Evolutionary conservation across 2,113 vertebrate genomes (phyloP), one percentile per base, ranked within the genome.

Genomic region (Xiphophorus hellerii): DNA sequence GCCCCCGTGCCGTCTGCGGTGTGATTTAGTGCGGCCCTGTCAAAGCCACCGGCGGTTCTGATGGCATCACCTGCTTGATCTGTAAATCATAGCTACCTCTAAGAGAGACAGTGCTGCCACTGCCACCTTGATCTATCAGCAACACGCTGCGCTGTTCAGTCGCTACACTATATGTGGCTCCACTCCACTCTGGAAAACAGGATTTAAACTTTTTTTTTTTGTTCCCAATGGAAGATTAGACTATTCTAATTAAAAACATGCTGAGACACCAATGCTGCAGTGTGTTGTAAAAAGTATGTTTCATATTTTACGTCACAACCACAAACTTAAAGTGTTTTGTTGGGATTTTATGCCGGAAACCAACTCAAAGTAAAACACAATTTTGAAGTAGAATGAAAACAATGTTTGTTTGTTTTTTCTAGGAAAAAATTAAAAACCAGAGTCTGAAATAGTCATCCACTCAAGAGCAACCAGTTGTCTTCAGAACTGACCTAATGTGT

Each of bases 1-100:
- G 10, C 35, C 81, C 69, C 71, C 74, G 86, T 83, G 72, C 86
- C 83, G 89, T 77, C 86, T 27, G 60, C 80, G 71, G 77, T 84
- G 74, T 82, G 68, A 79, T 69, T 58, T 61, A 64, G 68, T 28
- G 60, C 17, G 27, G 72, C 75, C 66, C 76, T 68, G 67, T 89
- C 83, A 88, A 69, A 80, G 35, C 62, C 4, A 39, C 74, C 11
- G 10, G 60, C 14, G n/a, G 77, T 77, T 80, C n/a, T 83, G 48
- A 75, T 67, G 65, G 33, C 42, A 37, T 87, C 81, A 84, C 78
- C 82, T 71, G 81, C 84, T 79, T 70, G 62, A 89, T 78, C 78
- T 84, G 78, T 13, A 79, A 75, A 85, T 90, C 82, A 80, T 44
- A 87, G 71, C 73, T 76, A 68, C 76, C 77, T 71, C 74, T 73